These are phyloP conservation scores for Nephrocerus scutellatus DNA, from an alignment of 2,888 invertebrate species.

Conservation along the genomic window DNA sequence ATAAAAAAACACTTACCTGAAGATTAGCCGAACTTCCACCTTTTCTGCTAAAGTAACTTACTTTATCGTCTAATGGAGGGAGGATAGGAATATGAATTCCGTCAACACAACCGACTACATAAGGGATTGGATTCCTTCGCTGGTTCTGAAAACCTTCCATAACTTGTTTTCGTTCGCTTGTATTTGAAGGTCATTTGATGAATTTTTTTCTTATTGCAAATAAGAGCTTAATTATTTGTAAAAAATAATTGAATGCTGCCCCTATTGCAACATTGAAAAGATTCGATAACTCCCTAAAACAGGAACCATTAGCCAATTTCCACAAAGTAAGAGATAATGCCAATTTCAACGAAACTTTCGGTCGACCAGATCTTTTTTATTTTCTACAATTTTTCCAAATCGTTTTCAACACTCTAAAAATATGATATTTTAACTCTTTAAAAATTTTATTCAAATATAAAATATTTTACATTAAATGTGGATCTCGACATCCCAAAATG, in stretches of 20 bases:
- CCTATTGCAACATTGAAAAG: background rate
- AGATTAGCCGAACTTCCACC: background rate
- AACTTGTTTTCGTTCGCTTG: no score
- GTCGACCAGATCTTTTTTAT: background rate
- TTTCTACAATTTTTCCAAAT: background rate
- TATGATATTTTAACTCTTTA: no score
- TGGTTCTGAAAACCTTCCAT: background rate
- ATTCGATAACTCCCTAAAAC: slow-evolving; percentile 1
- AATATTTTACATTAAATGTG: no score
- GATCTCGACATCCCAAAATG: no score
- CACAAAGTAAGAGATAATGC: no score
- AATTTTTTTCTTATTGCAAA: no score
- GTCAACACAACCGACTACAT: no score
- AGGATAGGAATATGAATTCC: background rate
- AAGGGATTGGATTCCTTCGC: background rate
- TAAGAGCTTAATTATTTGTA: slow-evolving; percentile 3
- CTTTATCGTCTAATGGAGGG: background rate
- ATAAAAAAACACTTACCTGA: background rate
- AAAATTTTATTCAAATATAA: no score
- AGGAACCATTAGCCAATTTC: slow-evolving; percentile 2
- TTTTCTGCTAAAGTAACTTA: slow-evolving; percentile 4
- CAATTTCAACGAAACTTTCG: background rate
- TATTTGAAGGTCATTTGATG: no score
- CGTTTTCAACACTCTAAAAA: background rate
- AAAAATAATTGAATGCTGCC: background rate